Conservation (phyloP, 2,797 vertebrate genomes). For the Squalus acanthias region DNA sequence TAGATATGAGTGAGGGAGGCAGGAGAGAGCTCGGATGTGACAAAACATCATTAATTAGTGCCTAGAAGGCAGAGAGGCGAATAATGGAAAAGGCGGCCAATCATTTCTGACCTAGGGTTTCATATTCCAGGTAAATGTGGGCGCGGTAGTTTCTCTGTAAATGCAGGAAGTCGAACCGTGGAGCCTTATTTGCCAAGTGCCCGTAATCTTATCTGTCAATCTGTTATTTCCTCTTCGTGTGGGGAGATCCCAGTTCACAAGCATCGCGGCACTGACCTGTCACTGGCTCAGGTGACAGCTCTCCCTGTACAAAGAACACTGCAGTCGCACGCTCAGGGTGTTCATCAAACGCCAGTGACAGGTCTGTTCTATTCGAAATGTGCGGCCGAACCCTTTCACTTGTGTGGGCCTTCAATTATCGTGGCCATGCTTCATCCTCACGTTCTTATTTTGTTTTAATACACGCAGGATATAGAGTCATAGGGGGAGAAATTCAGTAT, state of each 20-base stretch:
- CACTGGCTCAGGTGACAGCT: slow-evolving; percentile 1
- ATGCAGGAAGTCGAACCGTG: background rate
- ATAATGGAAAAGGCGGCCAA: background rate
- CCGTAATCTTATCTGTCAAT: slow-evolving; percentile 14
- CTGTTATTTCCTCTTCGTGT: background rate
- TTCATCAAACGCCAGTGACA: background rate
- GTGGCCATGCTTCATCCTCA: background rate
- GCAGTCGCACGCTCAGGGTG: background rate
- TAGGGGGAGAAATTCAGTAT: too few relatives aligned
- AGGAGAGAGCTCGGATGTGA: background rate
- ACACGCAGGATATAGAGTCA: background rate
- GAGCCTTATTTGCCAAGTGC: background rate
- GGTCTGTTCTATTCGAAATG: background rate
- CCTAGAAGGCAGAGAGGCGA: background rate
- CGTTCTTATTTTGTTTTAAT: background rate
- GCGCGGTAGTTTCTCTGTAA: background rate
- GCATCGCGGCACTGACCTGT: background rate
- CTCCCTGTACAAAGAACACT: background rate
- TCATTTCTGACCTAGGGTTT: background rate
- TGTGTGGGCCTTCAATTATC: background rate
- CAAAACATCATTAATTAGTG: slow-evolving; percentile 5
- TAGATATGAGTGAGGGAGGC: background rate
- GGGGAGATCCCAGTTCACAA: background rate
- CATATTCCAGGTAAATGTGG: background rate
- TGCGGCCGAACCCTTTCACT: background rate